Evolutionary conservation across 2,797 vertebrate genomes (phyloP).

Genomic region (Ctenopoma kingsleyae): DNA sequence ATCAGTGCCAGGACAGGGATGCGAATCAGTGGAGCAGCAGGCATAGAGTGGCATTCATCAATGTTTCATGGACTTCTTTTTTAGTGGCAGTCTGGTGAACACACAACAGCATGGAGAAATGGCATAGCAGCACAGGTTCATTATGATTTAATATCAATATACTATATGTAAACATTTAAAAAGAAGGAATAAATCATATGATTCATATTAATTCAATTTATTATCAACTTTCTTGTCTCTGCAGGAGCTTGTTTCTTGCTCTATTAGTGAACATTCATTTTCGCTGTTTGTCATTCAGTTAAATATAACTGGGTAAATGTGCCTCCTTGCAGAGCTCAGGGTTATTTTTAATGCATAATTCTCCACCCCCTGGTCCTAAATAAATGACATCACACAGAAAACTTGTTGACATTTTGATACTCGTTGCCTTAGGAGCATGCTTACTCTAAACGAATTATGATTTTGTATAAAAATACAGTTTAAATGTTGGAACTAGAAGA

Average conservation of each 20-base stretch:
- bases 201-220: constrained; percentile 27
- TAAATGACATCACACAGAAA: constrained; percentile 35
- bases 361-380: constrained; percentile 24
- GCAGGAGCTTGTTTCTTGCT: constrained; percentile 24
- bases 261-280: constrained; percentile 36
- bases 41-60: constrained; percentile 76
- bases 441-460: constrained; percentile 21
- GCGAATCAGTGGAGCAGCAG: constrained; percentile 70
- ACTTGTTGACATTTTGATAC: constrained; percentile 34
- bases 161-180: constrained; percentile 43
- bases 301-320: constrained; percentile 40
- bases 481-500: background rate
- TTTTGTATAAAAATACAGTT: background rate
- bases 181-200: constrained; percentile 34
- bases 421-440: constrained; percentile 19
- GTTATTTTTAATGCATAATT: constrained; percentile 42
- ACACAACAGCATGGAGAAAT: constrained; percentile 29
- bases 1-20: constrained; percentile 64
- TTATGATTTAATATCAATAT: constrained; percentile 45
- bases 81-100: constrained; percentile 46
- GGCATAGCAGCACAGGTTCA: constrained; percentile 15
- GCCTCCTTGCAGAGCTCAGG: constrained; percentile 21
- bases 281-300: constrained; percentile 42
- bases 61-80: constrained; percentile 77
- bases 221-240: constrained; percentile 20